Conservation (phyloP, 2,113 vertebrate genomes). For the Rhinolophus ferrumequinum region DNA sequence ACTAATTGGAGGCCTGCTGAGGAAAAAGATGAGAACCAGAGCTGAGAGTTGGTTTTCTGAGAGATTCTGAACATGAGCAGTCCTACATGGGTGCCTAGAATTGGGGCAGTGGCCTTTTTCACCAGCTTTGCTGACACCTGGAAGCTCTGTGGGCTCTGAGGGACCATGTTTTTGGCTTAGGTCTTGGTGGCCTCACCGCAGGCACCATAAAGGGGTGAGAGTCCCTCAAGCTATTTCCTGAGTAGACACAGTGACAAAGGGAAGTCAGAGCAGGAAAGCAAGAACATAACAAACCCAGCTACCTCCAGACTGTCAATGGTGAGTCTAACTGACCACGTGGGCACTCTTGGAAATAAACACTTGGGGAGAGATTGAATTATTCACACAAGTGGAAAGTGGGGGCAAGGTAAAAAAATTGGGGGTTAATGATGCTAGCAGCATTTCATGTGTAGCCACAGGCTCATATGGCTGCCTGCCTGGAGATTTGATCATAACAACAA, state of each 20-base stretch:
- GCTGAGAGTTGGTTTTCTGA: not conserved
- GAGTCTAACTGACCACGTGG: not conserved
- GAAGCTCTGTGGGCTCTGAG: not conserved
- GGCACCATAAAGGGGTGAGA: not conserved
- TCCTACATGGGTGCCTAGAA: not conserved
- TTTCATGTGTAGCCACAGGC: not conserved
- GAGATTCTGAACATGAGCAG: not conserved
- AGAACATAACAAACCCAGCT: not conserved
- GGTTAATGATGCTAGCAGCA: not conserved
- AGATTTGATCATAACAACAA: conserved; percentile 3
- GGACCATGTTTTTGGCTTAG: not conserved
- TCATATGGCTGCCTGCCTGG: not conserved
- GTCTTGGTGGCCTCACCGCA: not conserved
- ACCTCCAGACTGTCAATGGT: not conserved
- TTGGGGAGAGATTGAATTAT: not conserved
- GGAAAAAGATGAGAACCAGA: not conserved
- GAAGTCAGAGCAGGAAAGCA: not conserved
- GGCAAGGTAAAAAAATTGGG: not conserved
- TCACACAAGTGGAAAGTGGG: not conserved
- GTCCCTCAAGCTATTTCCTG: not conserved
- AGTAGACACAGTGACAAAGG: not conserved
- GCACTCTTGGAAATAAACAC: not conserved
- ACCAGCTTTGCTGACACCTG: not conserved
- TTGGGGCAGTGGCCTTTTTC: not conserved
- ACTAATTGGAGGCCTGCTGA: not conserved